Percentiles rank a stretch among this genome's conserved stretches.
Conservation (phyloP, 2,113 vertebrate genomes). For the Eptesicus fuscus region DNA sequence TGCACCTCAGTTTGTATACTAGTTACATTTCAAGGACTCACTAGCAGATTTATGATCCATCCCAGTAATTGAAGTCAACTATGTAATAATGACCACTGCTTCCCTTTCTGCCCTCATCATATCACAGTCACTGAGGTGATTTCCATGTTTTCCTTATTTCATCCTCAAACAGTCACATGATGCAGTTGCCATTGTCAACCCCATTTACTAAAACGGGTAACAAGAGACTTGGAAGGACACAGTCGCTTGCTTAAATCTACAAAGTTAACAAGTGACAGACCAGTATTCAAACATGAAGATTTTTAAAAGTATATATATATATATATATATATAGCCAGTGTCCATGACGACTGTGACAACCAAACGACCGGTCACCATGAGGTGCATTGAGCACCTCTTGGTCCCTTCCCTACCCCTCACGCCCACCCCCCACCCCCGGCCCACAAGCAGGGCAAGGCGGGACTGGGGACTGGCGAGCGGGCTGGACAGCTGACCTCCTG, state of each 20-base stretch:
- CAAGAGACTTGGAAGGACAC: background rate
- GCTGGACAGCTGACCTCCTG: no score
- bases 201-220: background rate
- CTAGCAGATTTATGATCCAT: background rate
- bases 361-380: no score
- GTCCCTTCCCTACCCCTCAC: no score
- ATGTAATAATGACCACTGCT: background rate
- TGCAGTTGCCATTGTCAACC: background rate
- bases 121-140: background rate
- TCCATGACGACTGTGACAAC: no score
- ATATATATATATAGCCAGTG: no score
- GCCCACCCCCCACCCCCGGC: no score
- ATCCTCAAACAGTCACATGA: background rate
- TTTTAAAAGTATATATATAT: background rate
- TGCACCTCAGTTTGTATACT: background rate
- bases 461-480: no score
- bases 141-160: background rate
- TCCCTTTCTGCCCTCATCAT: background rate
- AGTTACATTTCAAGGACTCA: background rate
- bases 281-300: background rate
- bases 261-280: background rate
- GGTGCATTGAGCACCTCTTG: no score
- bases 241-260: background rate
- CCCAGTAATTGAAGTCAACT: background rate
- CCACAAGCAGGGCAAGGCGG: no score